Conservation (phyloP, 2,888 invertebrate species). For the Agriotes lineatus region DNA sequence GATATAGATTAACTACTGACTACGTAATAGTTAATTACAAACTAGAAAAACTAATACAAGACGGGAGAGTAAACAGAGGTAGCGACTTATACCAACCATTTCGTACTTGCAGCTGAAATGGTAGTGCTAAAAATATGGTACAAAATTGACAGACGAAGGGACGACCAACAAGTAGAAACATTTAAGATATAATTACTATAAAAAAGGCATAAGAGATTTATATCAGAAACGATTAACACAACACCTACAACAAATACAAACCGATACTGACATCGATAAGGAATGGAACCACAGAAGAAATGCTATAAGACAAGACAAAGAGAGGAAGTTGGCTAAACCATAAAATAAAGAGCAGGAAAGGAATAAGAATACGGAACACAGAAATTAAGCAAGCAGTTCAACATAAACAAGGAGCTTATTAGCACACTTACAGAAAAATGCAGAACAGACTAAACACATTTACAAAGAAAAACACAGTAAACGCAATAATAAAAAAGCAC, state of each 20-base stretch:
- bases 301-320: not conserved
- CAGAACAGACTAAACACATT: not conserved
- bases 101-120: not conserved
- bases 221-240: not conserved
- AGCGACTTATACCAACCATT: not conserved
- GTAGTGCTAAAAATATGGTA: not conserved
- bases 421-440: not conserved
- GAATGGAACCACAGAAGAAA: not conserved
- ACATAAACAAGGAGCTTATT: too few relatives aligned
- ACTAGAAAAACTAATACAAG: not conserved
- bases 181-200: not conserved
- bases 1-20: constrained; percentile 2
- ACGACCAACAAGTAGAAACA: not conserved
- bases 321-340: not conserved
- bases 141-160: not conserved
- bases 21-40: not conserved
- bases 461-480: too few relatives aligned
- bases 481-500: too few relatives aligned
- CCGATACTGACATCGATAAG: not conserved
- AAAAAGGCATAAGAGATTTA: not conserved
- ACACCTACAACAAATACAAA: not conserved
- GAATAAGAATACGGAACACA: not conserved
- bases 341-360: not conserved
- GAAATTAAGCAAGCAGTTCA: not conserved
- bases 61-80: not conserved